Conservation (phyloP, 2,797 vertebrate genomes). For the Yasuhikotakia modesta region DNA sequence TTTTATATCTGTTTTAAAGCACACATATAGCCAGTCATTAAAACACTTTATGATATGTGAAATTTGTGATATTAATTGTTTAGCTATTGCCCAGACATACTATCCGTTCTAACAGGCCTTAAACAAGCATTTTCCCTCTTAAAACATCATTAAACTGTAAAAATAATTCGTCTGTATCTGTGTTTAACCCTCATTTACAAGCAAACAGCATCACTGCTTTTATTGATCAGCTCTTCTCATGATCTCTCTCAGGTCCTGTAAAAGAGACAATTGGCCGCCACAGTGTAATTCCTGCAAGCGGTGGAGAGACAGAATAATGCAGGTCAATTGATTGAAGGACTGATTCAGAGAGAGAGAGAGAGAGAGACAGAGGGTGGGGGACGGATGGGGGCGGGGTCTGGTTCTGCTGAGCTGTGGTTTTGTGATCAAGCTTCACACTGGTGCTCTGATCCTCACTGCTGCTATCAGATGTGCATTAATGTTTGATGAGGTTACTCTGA, state of each 20-base stretch:
- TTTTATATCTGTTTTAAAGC: too few species aligned
- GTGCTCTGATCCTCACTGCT: slow-evolving; percentile 43
- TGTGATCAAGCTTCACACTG: slow-evolving; percentile 28
- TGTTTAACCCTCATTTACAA: slow-evolving; percentile 11
- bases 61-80: too few species aligned
- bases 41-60: too few species aligned
- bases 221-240: slow-evolving; percentile 22
- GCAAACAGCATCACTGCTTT: background rate
- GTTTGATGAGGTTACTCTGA: slow-evolving; percentile 75
- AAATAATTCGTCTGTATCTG: too few species aligned
- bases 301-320: slow-evolving; percentile 11
- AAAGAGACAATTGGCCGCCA: slow-evolving; percentile 35
- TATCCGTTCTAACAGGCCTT: too few species aligned
- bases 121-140: too few species aligned
- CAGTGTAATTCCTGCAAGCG: slow-evolving; percentile 29
- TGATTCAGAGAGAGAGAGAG: slow-evolving; percentile 11
- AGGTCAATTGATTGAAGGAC: slow-evolving; percentile 33
- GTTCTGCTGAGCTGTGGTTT: slow-evolving; percentile 32
- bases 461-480: slow-evolving; percentile 80
- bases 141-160: too few species aligned
- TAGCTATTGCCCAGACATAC: too few species aligned
- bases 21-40: too few species aligned
- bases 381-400: background rate
- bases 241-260: slow-evolving; percentile 14
- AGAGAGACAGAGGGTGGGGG: background rate